phyloP scores from a whole-genome alignment of 2,113 vertebrate species.

The Chaetorhynchus papuensis region DNA sequence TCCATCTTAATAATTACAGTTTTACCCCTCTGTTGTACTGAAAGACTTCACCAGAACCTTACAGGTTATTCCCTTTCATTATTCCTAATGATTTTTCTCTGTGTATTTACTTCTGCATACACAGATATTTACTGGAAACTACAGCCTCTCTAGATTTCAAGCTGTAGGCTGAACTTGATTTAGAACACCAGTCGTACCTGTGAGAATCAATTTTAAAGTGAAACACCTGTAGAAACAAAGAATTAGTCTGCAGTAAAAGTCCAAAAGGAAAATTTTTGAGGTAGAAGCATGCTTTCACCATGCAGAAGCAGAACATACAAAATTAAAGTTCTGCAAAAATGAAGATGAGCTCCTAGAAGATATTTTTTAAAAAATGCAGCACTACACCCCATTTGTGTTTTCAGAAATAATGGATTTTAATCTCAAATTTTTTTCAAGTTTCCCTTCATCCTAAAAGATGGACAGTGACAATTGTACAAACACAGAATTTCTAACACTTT shows the following conservation, averaged over 20 bases:
- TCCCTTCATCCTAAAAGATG: background rate
- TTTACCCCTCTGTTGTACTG: background rate
- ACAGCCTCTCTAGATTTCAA: background rate
- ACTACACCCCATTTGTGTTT: background rate
- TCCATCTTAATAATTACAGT: background rate
- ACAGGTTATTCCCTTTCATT: background rate
- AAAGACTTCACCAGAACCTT: background rate
- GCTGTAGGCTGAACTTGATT: background rate
- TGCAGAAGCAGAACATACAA: background rate
- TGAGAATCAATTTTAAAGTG: background rate
- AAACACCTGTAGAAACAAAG: background rate
- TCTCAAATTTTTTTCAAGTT: background rate
- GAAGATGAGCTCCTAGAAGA: background rate
- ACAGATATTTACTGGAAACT: background rate
- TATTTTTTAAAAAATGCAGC: background rate
- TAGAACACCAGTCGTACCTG: background rate
- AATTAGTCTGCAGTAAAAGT: background rate
- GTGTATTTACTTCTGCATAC: background rate
- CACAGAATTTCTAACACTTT: background rate
- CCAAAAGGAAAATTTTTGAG: background rate
- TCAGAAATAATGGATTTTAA: background rate
- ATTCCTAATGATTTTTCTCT: background rate
- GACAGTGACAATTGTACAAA: accelerated
- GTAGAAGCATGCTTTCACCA: background rate
- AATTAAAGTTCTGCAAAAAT: background rate